Conservation (phyloP, 2,888 invertebrate genomes). For the Hirtodrosophila trivittata region DNA sequence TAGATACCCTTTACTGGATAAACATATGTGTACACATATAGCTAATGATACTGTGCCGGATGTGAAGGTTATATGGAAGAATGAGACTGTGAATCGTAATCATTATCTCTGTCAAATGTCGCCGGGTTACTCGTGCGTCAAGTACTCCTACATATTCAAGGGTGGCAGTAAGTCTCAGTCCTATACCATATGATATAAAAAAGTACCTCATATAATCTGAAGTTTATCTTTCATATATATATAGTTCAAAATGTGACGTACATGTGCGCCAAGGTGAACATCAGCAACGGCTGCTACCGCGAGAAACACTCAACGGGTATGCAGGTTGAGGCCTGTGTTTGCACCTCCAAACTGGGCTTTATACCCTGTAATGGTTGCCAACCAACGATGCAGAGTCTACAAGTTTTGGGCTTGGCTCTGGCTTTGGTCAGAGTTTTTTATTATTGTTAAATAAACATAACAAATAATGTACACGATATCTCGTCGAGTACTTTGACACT, state of each 20-base stretch:
- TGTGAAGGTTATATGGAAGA: slow-evolving; percentile 87
- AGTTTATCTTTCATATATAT: slow-evolving; percentile 8
- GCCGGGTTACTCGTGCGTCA: slow-evolving; percentile 87
- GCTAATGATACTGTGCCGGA: slow-evolving; percentile 87
- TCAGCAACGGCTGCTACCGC: slow-evolving; percentile 86
- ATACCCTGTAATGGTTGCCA: slow-evolving; percentile 84
- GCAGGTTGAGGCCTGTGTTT: slow-evolving; percentile 85
- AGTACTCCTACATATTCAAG: slow-evolving; percentile 87
- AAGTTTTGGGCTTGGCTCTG: slow-evolving; percentile 44
- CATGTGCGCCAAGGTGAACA: slow-evolving; percentile 88
- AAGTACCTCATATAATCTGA: no score
- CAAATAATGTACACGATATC: slow-evolving; percentile 33
- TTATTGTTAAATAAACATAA: slow-evolving; percentile 55
- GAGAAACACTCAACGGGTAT: slow-evolving; percentile 84
- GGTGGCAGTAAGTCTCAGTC: slow-evolving; percentile 86
- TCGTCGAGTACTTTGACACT: slow-evolving; percentile 14
- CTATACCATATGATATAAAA: not conserved
- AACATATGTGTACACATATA: slow-evolving; percentile 60
- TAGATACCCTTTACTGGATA: not conserved
- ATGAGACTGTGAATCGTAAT: slow-evolving; percentile 80
- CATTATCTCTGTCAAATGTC: slow-evolving; percentile 86
- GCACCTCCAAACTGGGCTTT: slow-evolving; percentile 82
- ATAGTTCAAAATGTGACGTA: slow-evolving; percentile 88
- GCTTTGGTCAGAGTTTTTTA: slow-evolving; percentile 27
- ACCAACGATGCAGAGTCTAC: not conserved